A percentile compares a stretch with the other conserved stretches of the same genome.
Conservation (phyloP, 2,888 invertebrate genomes). For the Encarsia formosa region DNA sequence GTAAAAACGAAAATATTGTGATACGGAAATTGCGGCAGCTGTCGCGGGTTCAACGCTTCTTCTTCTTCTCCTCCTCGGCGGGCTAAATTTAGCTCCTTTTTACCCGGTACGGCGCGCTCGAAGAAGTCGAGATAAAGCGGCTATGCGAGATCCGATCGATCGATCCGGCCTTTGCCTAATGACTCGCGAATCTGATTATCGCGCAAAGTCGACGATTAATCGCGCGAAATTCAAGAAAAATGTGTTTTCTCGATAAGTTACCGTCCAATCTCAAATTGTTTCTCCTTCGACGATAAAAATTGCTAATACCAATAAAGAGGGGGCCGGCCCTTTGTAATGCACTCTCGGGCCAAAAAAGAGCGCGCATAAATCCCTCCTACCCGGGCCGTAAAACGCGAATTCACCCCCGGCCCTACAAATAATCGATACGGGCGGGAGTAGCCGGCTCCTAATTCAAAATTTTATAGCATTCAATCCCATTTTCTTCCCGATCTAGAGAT, state of each 20-base stretch:
- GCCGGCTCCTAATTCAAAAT: slow-evolving; percentile 19
- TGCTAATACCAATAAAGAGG: no score
- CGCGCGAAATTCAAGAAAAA: no score
- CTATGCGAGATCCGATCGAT: slow-evolving; percentile 10
- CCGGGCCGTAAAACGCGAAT: not conserved
- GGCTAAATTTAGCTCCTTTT: slow-evolving; percentile 39
- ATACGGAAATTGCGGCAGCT: slow-evolving; percentile 6
- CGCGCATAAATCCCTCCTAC: no score
- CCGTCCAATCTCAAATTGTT: no score
- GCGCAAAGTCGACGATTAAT: not conserved
- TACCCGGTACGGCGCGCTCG: slow-evolving; percentile 19
- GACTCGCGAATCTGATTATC: slow-evolving; percentile 25
- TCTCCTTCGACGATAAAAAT: no score
- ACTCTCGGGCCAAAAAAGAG: no score
- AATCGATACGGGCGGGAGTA: slow-evolving; percentile 17
- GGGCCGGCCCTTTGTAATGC: no score
- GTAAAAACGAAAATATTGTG: not conserved
- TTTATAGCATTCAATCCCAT: slow-evolving; percentile 9
- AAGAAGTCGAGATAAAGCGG: slow-evolving; percentile 10
- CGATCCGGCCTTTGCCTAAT: slow-evolving; percentile 26
- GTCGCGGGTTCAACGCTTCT: slow-evolving; percentile 38
- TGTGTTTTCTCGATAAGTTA: no score
- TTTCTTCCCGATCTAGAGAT: slow-evolving; percentile 11
- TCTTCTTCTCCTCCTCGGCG: slow-evolving; percentile 32
- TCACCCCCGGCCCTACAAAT: not conserved